A percentile compares a stretch with the other conserved stretches of the same genome.
These are phyloP conservation scores for Sturmia bella DNA, from an alignment of 2,888 invertebrate genomes.

Conservation along the genomic window DNA sequence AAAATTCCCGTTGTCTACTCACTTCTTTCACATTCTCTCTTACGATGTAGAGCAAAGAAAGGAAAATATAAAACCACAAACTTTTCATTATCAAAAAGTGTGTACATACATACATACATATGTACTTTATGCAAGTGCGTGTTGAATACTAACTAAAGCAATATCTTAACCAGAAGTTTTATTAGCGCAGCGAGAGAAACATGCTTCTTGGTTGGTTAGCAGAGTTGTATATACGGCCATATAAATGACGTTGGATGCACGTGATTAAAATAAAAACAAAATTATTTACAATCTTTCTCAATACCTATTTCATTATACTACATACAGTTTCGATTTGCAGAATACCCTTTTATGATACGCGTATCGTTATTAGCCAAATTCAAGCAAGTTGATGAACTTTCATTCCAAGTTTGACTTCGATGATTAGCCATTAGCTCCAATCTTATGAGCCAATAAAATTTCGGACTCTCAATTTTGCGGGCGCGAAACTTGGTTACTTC, in stretches of 20 bases:
- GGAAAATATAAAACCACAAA: conserved; percentile 12
- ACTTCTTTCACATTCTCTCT: no score
- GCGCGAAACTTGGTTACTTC: no score
- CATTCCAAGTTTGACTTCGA: no score
- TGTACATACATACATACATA: neutral
- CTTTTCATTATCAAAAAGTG: neutral
- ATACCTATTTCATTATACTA: no score
- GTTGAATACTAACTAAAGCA: conserved; percentile 17
- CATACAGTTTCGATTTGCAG: no score
- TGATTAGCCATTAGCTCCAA: no score
- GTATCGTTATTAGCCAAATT: no score
- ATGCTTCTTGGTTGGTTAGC: conserved; percentile 37
- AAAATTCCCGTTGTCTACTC: no score
- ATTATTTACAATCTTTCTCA: conserved; percentile 19
- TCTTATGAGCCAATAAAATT: no score
- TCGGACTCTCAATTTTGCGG: no score
- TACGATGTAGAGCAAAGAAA: conserved; percentile 24
- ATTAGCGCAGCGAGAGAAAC: conserved; percentile 29
- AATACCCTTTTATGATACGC: no score
- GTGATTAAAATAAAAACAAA: conserved; percentile 62
- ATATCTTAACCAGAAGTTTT: conserved; percentile 61
- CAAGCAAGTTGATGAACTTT: no score
- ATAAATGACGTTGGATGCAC: conserved; percentile 22
- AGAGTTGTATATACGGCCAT: neutral
- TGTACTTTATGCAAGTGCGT: neutral